Evolutionary conservation across 2,888 invertebrate genomes (phyloP), one percentile per base, ranked within the genome.

Genomic region (Tetragonula carbonaria): DNA sequence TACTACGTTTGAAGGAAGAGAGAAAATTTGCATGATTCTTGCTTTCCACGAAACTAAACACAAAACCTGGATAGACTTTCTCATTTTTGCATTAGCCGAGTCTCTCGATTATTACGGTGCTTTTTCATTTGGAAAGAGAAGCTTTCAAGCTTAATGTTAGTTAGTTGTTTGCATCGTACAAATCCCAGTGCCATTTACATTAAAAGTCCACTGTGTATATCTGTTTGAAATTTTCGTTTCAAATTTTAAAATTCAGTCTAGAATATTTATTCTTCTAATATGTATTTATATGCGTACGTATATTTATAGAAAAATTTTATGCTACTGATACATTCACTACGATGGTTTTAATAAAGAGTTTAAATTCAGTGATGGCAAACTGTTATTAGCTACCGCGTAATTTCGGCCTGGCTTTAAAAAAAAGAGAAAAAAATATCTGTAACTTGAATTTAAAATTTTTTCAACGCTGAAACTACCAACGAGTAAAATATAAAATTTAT

Each of bases 31-130:
- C 23, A 38, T n/a, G 51, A 45, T 38, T n/a, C 66, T 53, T 11
- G 59, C 72, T 81, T 67, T 66, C 72, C 65, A n/a, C 72, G 53
- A 59, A 78, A 71, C 51, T 72, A 33, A 78, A 78, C 53, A 51
- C 50, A 45, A 53, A 51, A 51, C 51, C 4, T 33, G 28, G 65
- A 59, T 62, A 66, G 18, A 62, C 72, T 45, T 45, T 21, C 51
- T 21, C 51, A 55, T 81, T 81, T 78, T 78, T 72, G 78, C 28
- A 53, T 33, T 55, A 67, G 38, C 53, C 50, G 23, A 53, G 72
- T 55, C 72, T 72, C 53, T 68, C 59, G 53, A 81, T 81, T 67
- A 55, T 81, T 62, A 67, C 59, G 45, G 72, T 55, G 78, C 21
- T 28, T 67, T 62, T 67, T 78, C 51, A 53, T 45, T 78, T n/a